Evolutionary conservation across 2,888 invertebrate genomes (phyloP).

Genomic region (Diarsia rubi): DNA sequence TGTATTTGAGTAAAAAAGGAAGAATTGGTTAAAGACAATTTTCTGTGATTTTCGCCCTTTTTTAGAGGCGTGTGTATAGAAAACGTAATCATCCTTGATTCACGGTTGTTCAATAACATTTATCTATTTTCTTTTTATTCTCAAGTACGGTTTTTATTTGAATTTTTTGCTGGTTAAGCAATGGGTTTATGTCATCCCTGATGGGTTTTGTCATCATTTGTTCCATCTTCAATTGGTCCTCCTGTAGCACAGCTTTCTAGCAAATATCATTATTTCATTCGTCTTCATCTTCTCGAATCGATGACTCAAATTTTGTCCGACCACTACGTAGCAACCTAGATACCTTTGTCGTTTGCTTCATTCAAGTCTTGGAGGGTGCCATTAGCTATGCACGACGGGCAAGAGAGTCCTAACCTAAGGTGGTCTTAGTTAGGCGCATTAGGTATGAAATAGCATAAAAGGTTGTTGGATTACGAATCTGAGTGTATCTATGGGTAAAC

Average conservation of each 20-base stretch:
- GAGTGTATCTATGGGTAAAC: neutral
- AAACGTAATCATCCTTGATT: constrained; percentile 57
- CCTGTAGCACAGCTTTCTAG: neutral
- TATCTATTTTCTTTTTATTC: constrained; percentile 1
- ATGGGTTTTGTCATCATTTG: constrained; percentile 1
- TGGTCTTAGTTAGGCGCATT: neutral
- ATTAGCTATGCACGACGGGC: no score
- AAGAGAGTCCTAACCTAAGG: neutral
- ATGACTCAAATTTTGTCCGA: no score
- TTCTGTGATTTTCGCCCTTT: constrained; percentile 59
- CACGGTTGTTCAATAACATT: constrained; percentile 35
- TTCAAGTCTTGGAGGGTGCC: no score
- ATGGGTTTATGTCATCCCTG: neutral
- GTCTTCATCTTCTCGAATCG: no score
- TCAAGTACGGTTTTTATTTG: constrained; percentile 34
- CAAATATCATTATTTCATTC: neutral
- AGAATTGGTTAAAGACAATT: constrained; percentile 58
- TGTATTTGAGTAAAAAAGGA: constrained; percentile 42
- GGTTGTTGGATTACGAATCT: neutral
- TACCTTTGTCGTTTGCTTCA: no score
- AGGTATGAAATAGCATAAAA: neutral
- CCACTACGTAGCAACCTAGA: no score
- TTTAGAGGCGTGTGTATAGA: constrained; percentile 25
- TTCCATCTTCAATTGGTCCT: neutral
- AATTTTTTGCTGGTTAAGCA: neutral